Evolutionary conservation across 1,140 invertebrate species (phyloP), one percentile per base, ranked within the genome.

Genomic region (Zaprionus lachaisei): DNA sequence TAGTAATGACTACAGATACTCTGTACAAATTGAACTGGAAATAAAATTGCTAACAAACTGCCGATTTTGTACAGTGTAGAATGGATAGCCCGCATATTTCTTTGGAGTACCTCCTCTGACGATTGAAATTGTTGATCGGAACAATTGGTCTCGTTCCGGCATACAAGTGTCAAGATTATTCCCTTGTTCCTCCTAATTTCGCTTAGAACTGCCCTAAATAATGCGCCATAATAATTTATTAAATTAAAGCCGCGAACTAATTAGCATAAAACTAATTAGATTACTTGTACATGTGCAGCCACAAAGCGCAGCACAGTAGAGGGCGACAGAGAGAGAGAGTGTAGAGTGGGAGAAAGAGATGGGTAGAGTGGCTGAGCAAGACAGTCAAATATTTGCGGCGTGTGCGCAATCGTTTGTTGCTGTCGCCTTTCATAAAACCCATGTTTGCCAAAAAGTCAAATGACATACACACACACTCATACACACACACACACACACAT

Each of bases 261-360:
- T 89, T 89, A 89, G 85, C 85, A 89, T 89, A 89, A 90, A 89
- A 89, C 85, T 89, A 90, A 89, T 89, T 89, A 89, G 86, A 90
- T 91, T 89, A 89, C 86, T 89, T 89, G 85, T 90, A 89, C 81
- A 89, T 79, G 74, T 81, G 81, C 73, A 78, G 78, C 81, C 80
- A 58, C 81, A 89, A 81, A 87, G 80, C 67, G 83, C 81, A 82
- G 54, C 56, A 49, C 70, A 84, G 57, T 31, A 68, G 70, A 51
- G 51, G 28, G 38, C 68, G 57, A 38, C n/a, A 49, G 71, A 38
- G 44, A 61, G 34, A 28, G 49, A 28, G 49, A 24, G 41, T 24
- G 24, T 5, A 57, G 47, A 58, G 34, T 5, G 41, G 15, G 61
- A 28, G 49, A 24, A 34, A 41, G 31, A 41, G 61, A 44, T 7